phyloP scores from a whole-genome alignment of 2,888 invertebrate genomes.

The Geophilus truncorum region DNA sequence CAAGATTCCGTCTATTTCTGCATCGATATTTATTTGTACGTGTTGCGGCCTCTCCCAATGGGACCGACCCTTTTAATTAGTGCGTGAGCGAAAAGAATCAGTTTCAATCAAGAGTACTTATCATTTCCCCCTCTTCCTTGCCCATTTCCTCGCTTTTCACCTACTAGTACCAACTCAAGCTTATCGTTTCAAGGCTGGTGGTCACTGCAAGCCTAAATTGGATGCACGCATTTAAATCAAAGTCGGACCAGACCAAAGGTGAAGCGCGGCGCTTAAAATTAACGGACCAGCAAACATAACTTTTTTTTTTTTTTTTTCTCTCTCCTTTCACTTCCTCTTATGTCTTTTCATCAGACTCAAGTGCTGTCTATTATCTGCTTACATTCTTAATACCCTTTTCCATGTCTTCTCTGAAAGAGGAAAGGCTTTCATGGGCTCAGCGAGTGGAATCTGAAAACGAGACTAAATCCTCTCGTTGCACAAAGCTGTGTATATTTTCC shows the following conservation, averaged over 20 bases:
- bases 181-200: not conserved
- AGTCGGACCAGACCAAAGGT: not conserved
- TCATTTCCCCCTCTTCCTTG: not conserved
- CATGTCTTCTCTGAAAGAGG: not conserved
- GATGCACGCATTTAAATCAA: conserved; percentile 3
- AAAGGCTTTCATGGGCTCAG: conserved; percentile 4
- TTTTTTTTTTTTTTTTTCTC: too few species aligned
- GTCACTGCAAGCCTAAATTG: not conserved
- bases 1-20: conserved; percentile 17
- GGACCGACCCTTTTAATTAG: not conserved
- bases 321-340: not conserved
- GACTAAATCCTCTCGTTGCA: conserved; percentile 15
- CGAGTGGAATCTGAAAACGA: conserved; percentile 7
- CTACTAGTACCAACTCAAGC: not conserved
- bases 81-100: conserved; percentile 10
- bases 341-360: conserved; percentile 19
- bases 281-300: not conserved
- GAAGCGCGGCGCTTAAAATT: not conserved
- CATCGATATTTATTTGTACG: conserved; percentile 18
- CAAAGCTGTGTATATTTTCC: conserved; percentile 18
- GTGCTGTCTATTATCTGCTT: conserved; percentile 20
- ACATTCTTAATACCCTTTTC: conserved; percentile 18
- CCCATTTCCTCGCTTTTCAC: not conserved
- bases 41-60: not conserved
- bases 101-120: conserved; percentile 21